Evolutionary conservation across 2,113 vertebrate species (phyloP), one percentile per base, ranked within the genome.

Genomic region (Ifrita kowaldi): DNA sequence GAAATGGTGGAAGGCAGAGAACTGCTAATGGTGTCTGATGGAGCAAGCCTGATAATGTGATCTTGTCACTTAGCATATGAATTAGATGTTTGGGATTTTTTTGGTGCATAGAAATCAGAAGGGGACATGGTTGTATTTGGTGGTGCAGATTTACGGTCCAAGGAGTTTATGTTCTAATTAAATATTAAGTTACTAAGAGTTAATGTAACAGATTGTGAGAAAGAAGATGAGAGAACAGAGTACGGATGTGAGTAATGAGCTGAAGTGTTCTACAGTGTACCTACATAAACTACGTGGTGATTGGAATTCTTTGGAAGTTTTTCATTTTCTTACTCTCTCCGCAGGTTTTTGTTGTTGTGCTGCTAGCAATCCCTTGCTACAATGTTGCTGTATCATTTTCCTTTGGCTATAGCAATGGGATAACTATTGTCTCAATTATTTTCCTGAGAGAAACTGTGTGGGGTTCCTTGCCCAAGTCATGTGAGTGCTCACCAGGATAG

Each of bases 251-350:
- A 89, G 23, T 26, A 83, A 96, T 67, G 55, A 92, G 67, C 39
- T 65, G 47, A 87, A 94, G 24, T 26, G 63, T 59, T 74, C 0
- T 80, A 16, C 15, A 53, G 19, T 63, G 44, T 84, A 56, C 39
- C 44, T 80, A 28, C 75, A 52, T 67, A 74, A 95, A 78, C 32
- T 73, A 46, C 0, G 0, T 35, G 22, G 68, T 52, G 56, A 78
- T 84, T 92, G 55, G 95, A 96, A 93, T 96, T 88, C 92, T 70
- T 88, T 60, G 56, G 44, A 93, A 88, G 24, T 94, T 91, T 96
- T 95, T 93, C 17, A 71, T 74, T 64, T 94, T 96, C 80, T 70
- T 71, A 77, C 17, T 70, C 41, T 95, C 93, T 93, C 95, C 95
- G 85, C 90, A 81, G 82, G 75, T 86, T 95, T 87, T 62, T 81